These are phyloP conservation scores for Prionace glauca DNA, from an alignment of 2,797 vertebrate genomes.

Conservation along the genomic window DNA sequence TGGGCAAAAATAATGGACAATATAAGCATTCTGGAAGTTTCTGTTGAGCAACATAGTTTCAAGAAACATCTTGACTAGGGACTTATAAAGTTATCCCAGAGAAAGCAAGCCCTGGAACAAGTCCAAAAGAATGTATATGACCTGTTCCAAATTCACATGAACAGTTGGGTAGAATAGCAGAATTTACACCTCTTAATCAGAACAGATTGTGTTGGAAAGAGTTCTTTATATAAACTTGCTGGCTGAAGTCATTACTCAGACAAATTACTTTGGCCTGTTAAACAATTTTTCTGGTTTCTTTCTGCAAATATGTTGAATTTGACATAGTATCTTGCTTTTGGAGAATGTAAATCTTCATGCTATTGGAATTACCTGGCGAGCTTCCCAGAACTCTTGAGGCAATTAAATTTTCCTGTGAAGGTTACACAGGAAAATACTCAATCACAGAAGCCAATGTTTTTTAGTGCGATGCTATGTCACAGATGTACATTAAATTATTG, in stretches of 20 bases:
- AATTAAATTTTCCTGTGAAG: background rate
- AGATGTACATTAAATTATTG: background rate
- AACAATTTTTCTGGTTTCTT: background rate
- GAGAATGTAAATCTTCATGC: background rate
- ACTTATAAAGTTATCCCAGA: background rate
- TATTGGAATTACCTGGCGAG: background rate
- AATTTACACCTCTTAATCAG: background rate
- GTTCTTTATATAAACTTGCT: conserved; percentile 1
- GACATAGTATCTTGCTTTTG: background rate
- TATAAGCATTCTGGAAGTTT: background rate
- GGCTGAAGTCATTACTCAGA: background rate
- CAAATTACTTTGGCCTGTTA: background rate
- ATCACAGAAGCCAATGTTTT: background rate
- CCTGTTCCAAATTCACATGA: background rate
- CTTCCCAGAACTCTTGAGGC: background rate
- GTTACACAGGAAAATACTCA: background rate
- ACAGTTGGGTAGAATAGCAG: background rate
- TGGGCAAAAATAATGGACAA: background rate
- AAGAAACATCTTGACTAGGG: background rate
- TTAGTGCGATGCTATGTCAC: background rate
- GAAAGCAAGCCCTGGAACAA: background rate
- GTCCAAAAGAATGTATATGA: background rate
- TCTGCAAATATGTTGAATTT: background rate
- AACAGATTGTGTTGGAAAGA: background rate
- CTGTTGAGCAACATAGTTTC: background rate